Evolutionary conservation across 92 coral and sea anemone genomes (phyloP), one percentile per base, ranked within the genome.

Genomic region (Virgularia gustaviana): DNA sequence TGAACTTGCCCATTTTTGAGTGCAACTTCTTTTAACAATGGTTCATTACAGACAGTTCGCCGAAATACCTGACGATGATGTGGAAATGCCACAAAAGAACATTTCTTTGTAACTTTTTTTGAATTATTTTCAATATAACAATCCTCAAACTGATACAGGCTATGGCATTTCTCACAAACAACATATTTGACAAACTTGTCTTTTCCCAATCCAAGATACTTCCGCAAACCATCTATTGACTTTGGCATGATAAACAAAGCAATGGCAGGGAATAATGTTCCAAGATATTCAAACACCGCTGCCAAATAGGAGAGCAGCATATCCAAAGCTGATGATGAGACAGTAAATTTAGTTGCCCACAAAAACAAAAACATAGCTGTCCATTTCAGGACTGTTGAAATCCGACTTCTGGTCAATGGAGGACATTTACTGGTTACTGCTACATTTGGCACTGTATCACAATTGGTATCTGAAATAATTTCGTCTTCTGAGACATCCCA

Each of bases 161-260:
- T 71, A 60, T 73, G 47, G 44, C 88, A 84, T 37, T 57, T 73
- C 31, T 62, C 58, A 55, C 94, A 87, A 4, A 87, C 86, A 68
- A 84, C 89, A 67, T 76, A 87, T 36, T 84, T 80, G n/a, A 68
- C 53, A 54, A 84, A 87, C 23, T 52, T 49, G 70, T 87, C 94
- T 37, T 83, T 47, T 11, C 76, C 63, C n/a, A 87, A 35, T 18
- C 81, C 86, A 45, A 87, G 77, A 28, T 65, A 36, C 19, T 77
- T 84, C 42, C 71, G 41, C 1, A 84, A 75, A 30, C 71, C 47
- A 34, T 83, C 65, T 23, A 77, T 31, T 13, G 83, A 39, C 8
- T 39, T 64, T 79, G 27, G 80, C 19, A 72, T 28, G 24, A 71
- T 44, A 39, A 74, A 42, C 6, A 47, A 49, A 45, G 85, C 74